Conservation (phyloP, 2,113 vertebrate species). For the Camarhynchus parvulus region DNA sequence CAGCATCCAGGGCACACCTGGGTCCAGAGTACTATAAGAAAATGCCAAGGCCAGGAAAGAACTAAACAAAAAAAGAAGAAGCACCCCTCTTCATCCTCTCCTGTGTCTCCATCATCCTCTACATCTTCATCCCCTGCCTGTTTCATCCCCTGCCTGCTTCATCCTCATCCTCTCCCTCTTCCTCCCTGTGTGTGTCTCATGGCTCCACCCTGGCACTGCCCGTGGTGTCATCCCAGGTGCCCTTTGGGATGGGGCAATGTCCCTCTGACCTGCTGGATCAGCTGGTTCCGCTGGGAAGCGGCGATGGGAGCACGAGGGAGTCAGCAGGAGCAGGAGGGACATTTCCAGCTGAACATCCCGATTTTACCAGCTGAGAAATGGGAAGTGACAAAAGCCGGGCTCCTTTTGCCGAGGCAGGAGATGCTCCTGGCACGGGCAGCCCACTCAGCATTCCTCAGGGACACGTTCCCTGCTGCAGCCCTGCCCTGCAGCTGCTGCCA, state of each 20-base stretch:
- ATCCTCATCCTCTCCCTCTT: neutral
- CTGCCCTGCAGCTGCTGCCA: conserved; percentile 5
- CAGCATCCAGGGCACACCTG: neutral
- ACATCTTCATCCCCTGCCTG: neutral
- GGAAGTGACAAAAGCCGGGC: neutral
- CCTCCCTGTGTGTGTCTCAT: neutral
- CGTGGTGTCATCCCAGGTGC: neutral
- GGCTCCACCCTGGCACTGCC: neutral
- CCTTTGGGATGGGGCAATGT: neutral
- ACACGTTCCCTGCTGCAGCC: neutral
- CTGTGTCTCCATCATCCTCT: neutral
- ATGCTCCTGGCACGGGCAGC: neutral
- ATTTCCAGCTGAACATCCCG: neutral
- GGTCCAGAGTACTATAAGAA: no score
- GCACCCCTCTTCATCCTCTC: no score
- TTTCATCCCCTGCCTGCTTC: neutral
- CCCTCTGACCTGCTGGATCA: neutral
- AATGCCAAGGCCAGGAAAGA: no score
- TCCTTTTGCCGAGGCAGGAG: neutral
- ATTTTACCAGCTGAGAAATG: neutral
- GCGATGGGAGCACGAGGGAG: fast-evolving
- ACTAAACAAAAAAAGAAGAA: no score
- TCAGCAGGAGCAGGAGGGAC: neutral
- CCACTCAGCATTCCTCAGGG: neutral
- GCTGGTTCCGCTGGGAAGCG: neutral